Percentiles rank a stretch among this genome's conserved stretches.
Evolutionary conservation across 2,797 vertebrate genomes (phyloP).

Genomic region (Poecilia gillii): DNA sequence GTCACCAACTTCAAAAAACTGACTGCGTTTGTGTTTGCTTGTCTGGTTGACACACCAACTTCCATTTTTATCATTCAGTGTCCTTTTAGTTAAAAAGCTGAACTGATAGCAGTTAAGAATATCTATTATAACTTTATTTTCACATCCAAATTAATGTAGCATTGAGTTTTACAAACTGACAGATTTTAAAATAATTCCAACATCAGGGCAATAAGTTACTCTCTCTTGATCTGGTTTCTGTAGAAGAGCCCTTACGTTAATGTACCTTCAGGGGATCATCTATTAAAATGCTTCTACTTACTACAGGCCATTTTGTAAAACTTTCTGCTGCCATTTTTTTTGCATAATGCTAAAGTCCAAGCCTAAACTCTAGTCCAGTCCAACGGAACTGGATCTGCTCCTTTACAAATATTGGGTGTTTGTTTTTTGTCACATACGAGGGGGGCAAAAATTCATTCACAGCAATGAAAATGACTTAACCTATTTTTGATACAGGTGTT

Average conservation of each 20-base stretch:
- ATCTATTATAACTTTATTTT: neutral
- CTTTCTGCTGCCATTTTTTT: neutral
- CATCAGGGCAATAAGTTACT: neutral
- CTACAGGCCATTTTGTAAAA: neutral
- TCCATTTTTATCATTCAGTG: constrained; percentile 31
- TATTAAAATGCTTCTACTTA: neutral
- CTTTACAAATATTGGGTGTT: neutral
- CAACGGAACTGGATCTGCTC: neutral
- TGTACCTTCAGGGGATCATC: neutral
- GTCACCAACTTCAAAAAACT: constrained; percentile 45
- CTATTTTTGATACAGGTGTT: neutral
- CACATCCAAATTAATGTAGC: constrained; percentile 11
- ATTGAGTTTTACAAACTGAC: neutral
- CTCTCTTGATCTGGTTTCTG: neutral
- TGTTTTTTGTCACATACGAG: neutral
- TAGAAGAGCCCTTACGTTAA: neutral
- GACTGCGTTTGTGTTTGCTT: constrained; percentile 29
- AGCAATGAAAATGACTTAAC: neutral
- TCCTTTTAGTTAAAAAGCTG: constrained; percentile 13
- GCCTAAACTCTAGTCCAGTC: neutral
- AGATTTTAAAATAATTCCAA: neutral
- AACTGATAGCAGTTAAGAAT: neutral
- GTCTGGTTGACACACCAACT: constrained; percentile 10
- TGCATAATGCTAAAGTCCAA: neutral
- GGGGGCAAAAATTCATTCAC: neutral